Base-by-base conservation (phyloP, 2,797 vertebrate species). In the Gymnocypris eckloni region DNA sequence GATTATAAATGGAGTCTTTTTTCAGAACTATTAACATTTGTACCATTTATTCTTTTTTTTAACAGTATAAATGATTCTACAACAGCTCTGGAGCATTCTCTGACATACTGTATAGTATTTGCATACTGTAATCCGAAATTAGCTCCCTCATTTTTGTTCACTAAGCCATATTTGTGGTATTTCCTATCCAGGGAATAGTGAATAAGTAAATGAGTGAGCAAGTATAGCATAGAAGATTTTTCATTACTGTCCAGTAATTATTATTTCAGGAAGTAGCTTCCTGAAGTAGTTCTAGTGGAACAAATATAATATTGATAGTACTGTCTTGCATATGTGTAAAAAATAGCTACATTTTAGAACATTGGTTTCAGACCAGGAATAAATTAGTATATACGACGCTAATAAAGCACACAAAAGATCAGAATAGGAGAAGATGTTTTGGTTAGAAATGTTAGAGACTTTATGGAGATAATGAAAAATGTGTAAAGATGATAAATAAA, bases 401-500 rank as follows among this genome's bases (percentile, higher is more conserved):
- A 25, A 81, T 54, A 70, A 54, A 70, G 20, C 33, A 70, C 28
- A 69, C n/a, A 16, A 39, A 69, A 70, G 12, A 50, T 54, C 39
- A 22, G 25, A 33, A 13, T 66, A 20, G 16, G 59, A 66, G 41
- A 25, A 79, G 11, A 33, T 64, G 41, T 11, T n/a, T 78, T 78
- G 37, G 37, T n/a, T 39, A 33, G n/a, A 2, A 59, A 59, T 59
- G 7, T 15, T 9, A 39, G 33, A 56, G 6, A 33, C 41, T 33
- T 79, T 79, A 79, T 66, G 41, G 25, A 79, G 10, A 79, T 79
- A 20, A 61, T 45, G 45, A 45, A 79, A 79, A 43, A 64, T 61
- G 16, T 28, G 15, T 64, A 6, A 64, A 45, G n/a, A 79, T 79
- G 8, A 28, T 33, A 64, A 45, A 28, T 25, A 79, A 12, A 64